phyloP scores from a whole-genome alignment of 2,888 invertebrate genomes.

The Sepioteuthis lessoniana region DNA sequence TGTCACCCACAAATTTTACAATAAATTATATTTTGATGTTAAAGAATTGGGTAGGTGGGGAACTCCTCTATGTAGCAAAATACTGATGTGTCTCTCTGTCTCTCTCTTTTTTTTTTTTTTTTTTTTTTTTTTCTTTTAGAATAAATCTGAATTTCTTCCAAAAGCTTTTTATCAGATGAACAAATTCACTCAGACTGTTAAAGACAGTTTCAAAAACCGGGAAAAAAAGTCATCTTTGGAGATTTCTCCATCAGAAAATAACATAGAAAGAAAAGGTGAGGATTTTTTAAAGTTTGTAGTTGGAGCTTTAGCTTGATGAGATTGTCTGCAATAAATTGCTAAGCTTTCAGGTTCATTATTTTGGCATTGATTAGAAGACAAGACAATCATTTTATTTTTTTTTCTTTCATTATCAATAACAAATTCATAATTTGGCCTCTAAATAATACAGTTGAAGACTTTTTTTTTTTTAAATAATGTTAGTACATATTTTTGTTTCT shows the following conservation, averaged over 20 bases:
- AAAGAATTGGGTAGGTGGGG: no score
- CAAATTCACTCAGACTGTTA: constrained; percentile 37
- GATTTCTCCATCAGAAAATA: not conserved
- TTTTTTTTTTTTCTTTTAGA: not conserved
- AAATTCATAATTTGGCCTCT: no score
- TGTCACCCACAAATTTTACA: no score
- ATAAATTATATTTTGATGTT: no score
- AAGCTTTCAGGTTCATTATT: no score
- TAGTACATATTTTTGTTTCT: no score
- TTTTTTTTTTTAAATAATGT: no score
- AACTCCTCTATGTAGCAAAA: not conserved
- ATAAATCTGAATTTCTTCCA: not conserved
- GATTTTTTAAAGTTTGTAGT: not conserved
- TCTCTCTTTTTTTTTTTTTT: not conserved
- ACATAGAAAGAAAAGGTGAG: not conserved
- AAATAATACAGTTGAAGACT: no score
- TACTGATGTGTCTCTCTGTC: not conserved
- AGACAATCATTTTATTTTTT: no score
- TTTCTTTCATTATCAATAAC: no score
- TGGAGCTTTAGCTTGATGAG: not conserved
- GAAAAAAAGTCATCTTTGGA: not conserved
- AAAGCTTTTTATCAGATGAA: constrained; percentile 12
- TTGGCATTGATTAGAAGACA: no score
- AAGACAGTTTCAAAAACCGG: not conserved
- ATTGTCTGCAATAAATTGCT: not conserved